These are phyloP conservation scores for Atta colombica DNA, from an alignment of 1,140 invertebrate genomes.

Conservation along the genomic window DNA sequence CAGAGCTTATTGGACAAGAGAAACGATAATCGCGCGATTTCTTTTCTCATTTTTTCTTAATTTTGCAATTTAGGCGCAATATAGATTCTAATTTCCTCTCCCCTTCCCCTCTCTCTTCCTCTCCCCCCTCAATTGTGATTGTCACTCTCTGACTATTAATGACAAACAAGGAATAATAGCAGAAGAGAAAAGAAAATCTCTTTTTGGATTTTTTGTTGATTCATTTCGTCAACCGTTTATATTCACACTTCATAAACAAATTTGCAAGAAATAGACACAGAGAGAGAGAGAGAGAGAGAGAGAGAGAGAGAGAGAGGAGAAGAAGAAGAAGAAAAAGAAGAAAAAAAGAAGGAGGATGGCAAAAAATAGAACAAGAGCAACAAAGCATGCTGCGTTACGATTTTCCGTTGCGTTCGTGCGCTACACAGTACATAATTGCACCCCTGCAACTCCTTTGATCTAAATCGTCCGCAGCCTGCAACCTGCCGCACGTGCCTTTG, in stretches of 20 bases:
- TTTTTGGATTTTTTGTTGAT: conserved; percentile 43
- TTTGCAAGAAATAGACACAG: not conserved
- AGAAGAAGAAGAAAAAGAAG: not conserved
- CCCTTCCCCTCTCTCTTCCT: not conserved
- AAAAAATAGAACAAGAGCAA: not conserved
- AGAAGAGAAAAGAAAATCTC: conserved; percentile 15
- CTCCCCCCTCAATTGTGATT: not conserved
- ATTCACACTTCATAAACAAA: conserved; percentile 62
- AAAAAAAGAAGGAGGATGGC: too few relatives aligned
- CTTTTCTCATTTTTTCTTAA: conserved; percentile 1
- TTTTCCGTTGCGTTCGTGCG: conserved; percentile 11
- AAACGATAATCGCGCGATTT: conserved; percentile 16
- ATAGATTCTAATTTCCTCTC: conserved; percentile 61
- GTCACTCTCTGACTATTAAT: conserved; percentile 68
- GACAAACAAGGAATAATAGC: not conserved
- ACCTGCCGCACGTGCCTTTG: not conserved
- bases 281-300: not conserved
- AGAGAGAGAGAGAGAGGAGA: not conserved
- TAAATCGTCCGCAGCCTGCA: not conserved
- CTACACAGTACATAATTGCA: conserved; percentile 28
- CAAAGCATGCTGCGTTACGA: conserved; percentile 31
- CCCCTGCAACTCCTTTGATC: conserved; percentile 32
- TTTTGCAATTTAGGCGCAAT: conserved; percentile 32
- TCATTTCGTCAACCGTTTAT: conserved; percentile 58
- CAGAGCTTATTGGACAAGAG: not conserved